Evolutionary conservation across 1,140 invertebrate genomes (phyloP).

Genomic region (Colletes gigas): DNA sequence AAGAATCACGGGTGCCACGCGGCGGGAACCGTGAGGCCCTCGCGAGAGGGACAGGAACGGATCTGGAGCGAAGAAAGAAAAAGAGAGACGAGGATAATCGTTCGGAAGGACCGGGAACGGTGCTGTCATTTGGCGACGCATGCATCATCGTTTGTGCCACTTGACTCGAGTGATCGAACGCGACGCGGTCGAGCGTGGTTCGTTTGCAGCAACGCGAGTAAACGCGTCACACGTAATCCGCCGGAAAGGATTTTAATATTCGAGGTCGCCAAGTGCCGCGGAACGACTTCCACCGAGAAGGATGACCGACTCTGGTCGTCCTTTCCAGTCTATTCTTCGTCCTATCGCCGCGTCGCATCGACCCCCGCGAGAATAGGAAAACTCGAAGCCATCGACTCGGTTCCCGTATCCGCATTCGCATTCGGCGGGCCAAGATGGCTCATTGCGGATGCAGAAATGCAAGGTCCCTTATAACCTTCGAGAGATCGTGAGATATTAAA

Average conservation of each 20-base stretch:
- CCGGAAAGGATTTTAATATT: conserved; percentile 61
- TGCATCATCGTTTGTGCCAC: conserved; percentile 67
- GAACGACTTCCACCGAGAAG: conserved; percentile 6
- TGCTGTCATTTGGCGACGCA: conserved; percentile 65
- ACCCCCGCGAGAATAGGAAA: conserved; percentile 50
- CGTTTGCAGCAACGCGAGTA: conserved; percentile 37
- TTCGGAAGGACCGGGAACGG: conserved; percentile 31
- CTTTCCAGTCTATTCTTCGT: not conserved
- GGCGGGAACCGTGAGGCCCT: not conserved
- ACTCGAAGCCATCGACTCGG: conserved; percentile 43
- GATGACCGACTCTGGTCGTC: not conserved
- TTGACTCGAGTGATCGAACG: conserved; percentile 64
- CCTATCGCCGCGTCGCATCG: not conserved
- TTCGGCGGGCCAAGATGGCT: conserved; percentile 48
- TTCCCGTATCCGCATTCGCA: conserved; percentile 33
- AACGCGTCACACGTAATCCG: conserved; percentile 35
- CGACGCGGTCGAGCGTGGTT: conserved; percentile 54
- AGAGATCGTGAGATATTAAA: conserved; percentile 64
- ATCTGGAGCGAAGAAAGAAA: not conserved
- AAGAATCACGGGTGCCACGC: conserved; percentile 42
- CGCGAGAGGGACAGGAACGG: not conserved
- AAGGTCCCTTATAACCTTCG: conserved; percentile 56
- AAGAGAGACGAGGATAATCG: conserved; percentile 48
- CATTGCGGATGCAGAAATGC: conserved; percentile 65
- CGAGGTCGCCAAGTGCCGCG: not conserved